These are phyloP conservation scores for Carcina quercana DNA, from an alignment of 2,888 invertebrate genomes.

Conservation along the genomic window DNA sequence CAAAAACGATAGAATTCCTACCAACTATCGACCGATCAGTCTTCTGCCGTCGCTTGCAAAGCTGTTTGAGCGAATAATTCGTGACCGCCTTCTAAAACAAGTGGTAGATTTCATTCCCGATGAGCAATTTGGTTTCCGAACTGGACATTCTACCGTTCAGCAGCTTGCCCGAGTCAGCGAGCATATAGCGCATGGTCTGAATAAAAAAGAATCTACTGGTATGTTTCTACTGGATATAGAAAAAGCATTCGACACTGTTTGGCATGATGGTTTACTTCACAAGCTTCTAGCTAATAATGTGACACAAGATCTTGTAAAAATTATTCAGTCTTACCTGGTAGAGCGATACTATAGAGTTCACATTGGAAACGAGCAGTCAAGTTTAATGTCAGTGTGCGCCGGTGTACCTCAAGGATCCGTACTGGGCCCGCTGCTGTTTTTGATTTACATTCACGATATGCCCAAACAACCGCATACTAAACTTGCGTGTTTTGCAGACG, in stretches of 20 bases:
- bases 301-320: slow-evolving; percentile 2
- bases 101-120: background rate
- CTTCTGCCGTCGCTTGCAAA: slow-evolving; percentile 8
- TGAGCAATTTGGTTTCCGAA: slow-evolving; percentile 13
- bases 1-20: slow-evolving; percentile 5
- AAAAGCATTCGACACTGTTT: slow-evolving; percentile 10
- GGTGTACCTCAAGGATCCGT: slow-evolving; percentile 12
- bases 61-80: slow-evolving; percentile 9
- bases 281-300: slow-evolving; percentile 1
- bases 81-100: background rate
- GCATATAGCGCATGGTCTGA: slow-evolving; percentile 6
- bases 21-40: slow-evolving; percentile 11
- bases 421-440: slow-evolving; percentile 8
- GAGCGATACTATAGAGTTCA: slow-evolving; percentile 1
- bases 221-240: slow-evolving; percentile 9
- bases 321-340: slow-evolving; percentile 4
- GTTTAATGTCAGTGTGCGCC: slow-evolving; percentile 1
- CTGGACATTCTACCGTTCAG: slow-evolving; percentile 6
- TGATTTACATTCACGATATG: slow-evolving; percentile 6
- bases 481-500: slow-evolving; percentile 10
- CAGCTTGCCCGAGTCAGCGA: slow-evolving; percentile 10
- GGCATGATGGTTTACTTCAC: slow-evolving; percentile 8
- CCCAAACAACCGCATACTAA: slow-evolving; percentile 3
- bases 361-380: slow-evolving; percentile 2
- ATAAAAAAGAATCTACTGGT: slow-evolving; percentile 5